These are phyloP conservation scores for Trisateles emortualis DNA, from an alignment of 2,888 invertebrate species.

Conservation along the genomic window DNA sequence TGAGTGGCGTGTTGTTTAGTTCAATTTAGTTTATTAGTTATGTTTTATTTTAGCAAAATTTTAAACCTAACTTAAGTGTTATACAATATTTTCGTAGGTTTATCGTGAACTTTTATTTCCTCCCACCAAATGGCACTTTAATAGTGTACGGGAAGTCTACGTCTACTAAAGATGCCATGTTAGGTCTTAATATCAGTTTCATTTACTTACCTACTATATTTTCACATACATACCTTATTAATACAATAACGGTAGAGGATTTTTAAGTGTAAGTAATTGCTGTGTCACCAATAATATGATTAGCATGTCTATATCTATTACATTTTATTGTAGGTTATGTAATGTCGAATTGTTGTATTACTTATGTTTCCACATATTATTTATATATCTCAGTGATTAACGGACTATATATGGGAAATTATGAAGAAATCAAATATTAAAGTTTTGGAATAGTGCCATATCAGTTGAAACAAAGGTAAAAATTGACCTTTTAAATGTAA, in stretches of 20 bases:
- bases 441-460: conserved; percentile 74
- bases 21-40: conserved; percentile 87
- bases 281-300: conserved; percentile 86
- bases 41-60: conserved; percentile 87
- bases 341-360: conserved; percentile 58
- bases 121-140: conserved; percentile 84
- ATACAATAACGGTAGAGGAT: conserved; percentile 74
- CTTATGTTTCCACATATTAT: conserved; percentile 58
- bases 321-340: conserved; percentile 69
- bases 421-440: conserved; percentile 48
- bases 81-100: conserved; percentile 84
- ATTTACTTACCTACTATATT: conserved; percentile 61
- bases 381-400: conserved; percentile 67
- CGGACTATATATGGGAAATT: conserved; percentile 54
- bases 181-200: conserved; percentile 72
- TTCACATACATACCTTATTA: conserved; percentile 61
- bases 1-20: conserved; percentile 85
- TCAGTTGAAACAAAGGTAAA: conserved; percentile 59
- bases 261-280: conserved; percentile 80
- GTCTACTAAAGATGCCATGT: conserved; percentile 71
- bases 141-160: conserved; percentile 57
- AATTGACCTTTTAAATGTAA: conserved; percentile 29
- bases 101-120: conserved; percentile 81
- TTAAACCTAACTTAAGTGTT: conserved; percentile 86
- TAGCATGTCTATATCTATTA: conserved; percentile 77